These are phyloP conservation scores for Melanerpes formicivorus DNA, from an alignment of 2,113 vertebrate genomes.

Conservation along the genomic window DNA sequence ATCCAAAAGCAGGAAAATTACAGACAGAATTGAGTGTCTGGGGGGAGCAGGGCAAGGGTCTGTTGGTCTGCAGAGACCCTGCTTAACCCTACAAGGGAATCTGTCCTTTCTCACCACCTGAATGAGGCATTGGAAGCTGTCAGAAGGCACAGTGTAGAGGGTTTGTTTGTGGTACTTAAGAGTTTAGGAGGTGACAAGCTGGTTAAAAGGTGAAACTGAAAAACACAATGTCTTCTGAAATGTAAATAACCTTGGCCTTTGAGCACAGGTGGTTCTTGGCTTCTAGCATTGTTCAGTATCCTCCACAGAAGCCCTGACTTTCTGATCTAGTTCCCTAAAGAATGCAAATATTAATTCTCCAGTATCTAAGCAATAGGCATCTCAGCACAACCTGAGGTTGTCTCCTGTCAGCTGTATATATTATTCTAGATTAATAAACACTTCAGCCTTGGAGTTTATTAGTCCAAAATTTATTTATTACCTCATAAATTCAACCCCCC, in stretches of 20 bases:
- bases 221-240: background rate
- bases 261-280: background rate
- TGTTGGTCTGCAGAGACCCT: background rate
- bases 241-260: background rate
- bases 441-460: constrained; percentile 58
- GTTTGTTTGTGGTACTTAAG: background rate
- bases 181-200: background rate
- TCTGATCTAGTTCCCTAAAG: background rate
- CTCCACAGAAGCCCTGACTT: background rate
- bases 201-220: background rate
- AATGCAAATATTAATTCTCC: background rate
- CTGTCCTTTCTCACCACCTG: background rate
- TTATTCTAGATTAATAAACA: constrained; percentile 56
- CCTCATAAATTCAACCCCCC: constrained; percentile 59
- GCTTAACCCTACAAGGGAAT: background rate
- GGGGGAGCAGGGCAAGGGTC: background rate
- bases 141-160: background rate
- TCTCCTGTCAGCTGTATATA: constrained; percentile 11
- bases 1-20: background rate
- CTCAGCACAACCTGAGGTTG: background rate
- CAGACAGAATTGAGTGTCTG: background rate
- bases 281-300: background rate
- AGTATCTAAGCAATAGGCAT: background rate
- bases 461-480: constrained; percentile 64
- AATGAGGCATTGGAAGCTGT: background rate